phyloP scores from a whole-genome alignment of 2,797 vertebrate genomes.

The Sciurus carolinensis region DNA sequence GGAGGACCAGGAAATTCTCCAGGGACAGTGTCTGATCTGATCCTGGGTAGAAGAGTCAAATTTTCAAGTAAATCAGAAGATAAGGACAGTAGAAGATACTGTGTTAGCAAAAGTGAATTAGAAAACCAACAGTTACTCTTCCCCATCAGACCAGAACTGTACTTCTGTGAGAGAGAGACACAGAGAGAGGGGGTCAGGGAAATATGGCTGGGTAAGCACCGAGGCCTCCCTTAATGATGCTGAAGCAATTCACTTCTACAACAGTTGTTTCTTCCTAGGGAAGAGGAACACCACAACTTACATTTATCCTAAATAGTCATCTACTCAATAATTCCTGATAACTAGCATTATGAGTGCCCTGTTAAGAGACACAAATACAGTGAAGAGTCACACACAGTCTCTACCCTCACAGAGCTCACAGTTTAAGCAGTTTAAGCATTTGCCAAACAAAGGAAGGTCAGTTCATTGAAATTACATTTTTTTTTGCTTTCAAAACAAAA shows the following conservation, averaged over 20 bases:
- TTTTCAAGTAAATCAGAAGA: neutral
- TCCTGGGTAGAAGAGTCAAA: neutral
- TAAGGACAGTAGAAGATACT: neutral
- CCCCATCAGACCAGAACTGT: neutral
- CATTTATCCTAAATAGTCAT: neutral
- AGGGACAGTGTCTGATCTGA: neutral
- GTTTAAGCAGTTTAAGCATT: neutral
- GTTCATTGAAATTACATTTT: neutral
- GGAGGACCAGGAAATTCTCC: neutral
- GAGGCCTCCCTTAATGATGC: neutral
- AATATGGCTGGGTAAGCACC: neutral
- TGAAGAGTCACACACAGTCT: neutral
- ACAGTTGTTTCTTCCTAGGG: constrained; percentile 3
- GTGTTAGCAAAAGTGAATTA: neutral
- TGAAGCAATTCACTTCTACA: constrained; percentile 1
- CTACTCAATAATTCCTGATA: neutral
- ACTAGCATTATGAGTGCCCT: neutral
- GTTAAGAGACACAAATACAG: neutral
- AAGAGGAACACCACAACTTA: neutral
- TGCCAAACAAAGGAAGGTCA: neutral
- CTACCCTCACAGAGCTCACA: neutral
- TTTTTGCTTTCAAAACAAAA: too few species aligned
- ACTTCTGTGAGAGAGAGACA: neutral
- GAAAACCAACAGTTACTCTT: neutral
- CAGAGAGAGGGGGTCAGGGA: neutral